Evolutionary conservation across 1,140 invertebrate genomes (phyloP).

Genomic region (Globodera rostochiensis): DNA sequence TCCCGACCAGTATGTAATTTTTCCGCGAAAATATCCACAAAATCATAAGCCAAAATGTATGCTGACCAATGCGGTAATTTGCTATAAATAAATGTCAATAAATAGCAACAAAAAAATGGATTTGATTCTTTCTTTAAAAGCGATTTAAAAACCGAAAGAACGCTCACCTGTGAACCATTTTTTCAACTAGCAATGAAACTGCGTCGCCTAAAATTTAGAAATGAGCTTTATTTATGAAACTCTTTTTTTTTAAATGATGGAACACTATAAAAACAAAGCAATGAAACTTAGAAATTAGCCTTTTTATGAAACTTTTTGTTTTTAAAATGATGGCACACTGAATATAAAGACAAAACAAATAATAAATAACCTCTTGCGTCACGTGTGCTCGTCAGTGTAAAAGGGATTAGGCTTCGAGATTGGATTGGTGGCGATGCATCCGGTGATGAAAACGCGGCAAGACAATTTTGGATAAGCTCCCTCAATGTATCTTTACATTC

Average conservation of each 20-base stretch:
- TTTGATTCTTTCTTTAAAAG: too few species aligned
- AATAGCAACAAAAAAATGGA: not conserved
- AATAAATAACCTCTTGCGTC: not conserved
- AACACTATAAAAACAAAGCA: not conserved
- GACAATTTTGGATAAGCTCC: not conserved
- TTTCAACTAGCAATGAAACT: slow-evolving; percentile 10
- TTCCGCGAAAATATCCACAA: slow-evolving; percentile 17
- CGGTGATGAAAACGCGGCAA: not conserved
- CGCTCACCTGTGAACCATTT: slow-evolving; percentile 13
- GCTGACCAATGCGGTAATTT: slow-evolving; percentile 28
- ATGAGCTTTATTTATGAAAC: not conserved
- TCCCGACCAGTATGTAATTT: slow-evolving; percentile 1
- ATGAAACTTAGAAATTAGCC: not conserved
- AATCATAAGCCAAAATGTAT: slow-evolving; percentile 23
- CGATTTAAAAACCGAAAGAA: not conserved
- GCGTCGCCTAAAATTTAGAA: slow-evolving; percentile 10
- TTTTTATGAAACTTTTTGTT: not conserved
- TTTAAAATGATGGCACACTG: not conserved
- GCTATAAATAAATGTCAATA: not conserved
- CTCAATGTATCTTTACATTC: not conserved
- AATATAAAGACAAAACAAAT: not conserved
- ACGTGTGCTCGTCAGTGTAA: not conserved
- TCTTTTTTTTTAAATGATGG: not conserved
- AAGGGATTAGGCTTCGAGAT: not conserved
- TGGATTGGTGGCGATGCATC: not conserved